These are phyloP conservation scores for Conomelus anceps DNA, from an alignment of 2,888 invertebrate genomes.

Conservation along the genomic window DNA sequence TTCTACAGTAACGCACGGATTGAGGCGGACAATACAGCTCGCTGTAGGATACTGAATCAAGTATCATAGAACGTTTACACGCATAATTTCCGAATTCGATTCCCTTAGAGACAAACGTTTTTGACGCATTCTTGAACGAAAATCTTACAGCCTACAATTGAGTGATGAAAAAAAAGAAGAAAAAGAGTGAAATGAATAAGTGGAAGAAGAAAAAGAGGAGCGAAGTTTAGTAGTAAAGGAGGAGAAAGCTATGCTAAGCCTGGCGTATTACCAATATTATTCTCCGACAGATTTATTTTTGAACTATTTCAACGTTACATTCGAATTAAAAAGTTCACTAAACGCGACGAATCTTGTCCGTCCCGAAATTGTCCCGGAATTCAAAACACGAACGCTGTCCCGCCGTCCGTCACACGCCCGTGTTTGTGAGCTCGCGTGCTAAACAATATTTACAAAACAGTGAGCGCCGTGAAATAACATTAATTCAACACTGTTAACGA, in stretches of 20 bases:
- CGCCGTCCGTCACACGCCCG: no score
- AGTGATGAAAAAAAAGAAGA: neutral
- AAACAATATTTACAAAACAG: neutral
- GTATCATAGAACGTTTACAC: neutral
- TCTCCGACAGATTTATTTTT: neutral
- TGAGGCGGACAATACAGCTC: neutral
- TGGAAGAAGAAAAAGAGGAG: neutral
- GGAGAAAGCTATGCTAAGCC: neutral
- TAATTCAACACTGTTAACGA: neutral
- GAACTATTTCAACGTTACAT: neutral
- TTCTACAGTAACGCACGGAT: neutral
- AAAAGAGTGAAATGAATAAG: no score
- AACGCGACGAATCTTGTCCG: neutral
- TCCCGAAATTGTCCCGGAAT: neutral
- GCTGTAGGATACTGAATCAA: neutral
- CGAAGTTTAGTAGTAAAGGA: no score
- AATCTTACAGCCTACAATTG: neutral
- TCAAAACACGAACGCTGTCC: neutral
- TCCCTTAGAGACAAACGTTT: neutral
- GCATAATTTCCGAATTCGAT: neutral
- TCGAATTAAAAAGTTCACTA: neutral
- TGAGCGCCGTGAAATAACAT: neutral
- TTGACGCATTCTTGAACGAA: neutral
- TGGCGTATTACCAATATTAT: neutral
- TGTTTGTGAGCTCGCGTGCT: neutral